phyloP scores from a whole-genome alignment of 2,888 invertebrate genomes.

The Rhingia campestris region DNA sequence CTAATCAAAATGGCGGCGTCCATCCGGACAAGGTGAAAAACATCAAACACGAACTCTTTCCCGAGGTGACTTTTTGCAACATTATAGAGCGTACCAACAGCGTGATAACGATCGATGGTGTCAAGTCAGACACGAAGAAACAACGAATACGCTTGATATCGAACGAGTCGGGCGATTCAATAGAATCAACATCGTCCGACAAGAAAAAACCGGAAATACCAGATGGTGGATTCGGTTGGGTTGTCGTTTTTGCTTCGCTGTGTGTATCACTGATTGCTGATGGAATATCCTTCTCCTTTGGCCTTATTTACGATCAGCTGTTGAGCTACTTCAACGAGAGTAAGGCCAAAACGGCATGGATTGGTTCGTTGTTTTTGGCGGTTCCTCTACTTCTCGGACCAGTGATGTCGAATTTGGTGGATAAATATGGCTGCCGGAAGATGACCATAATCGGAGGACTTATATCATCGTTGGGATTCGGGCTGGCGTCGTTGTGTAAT shows the following conservation, averaged over 20 bases:
- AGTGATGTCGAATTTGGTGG: conserved; percentile 92
- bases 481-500: conserved; percentile 88
- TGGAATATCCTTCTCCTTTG: conserved; percentile 96
- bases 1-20: conserved; percentile 75
- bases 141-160: conserved; percentile 81
- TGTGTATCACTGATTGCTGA: conserved; percentile 95
- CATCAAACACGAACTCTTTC: conserved; percentile 80
- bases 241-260: conserved; percentile 92
- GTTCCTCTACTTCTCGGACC: conserved; percentile 94
- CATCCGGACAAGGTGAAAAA: conserved; percentile 75
- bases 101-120: conserved; percentile 77
- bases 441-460: conserved; percentile 90
- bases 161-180: conserved; percentile 81
- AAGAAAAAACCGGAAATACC: conserved; percentile 82
- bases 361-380: conserved; percentile 94
- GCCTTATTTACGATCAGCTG: conserved; percentile 92
- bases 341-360: conserved; percentile 94
- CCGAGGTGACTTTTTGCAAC: conserved; percentile 82
- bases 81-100: conserved; percentile 79
- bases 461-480: conserved; percentile 89
- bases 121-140: conserved; percentile 75
- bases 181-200: conserved; percentile 80
- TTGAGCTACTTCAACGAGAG: conserved; percentile 90
- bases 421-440: conserved; percentile 91
- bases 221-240: conserved; percentile 83